Conservation (phyloP, 2,888 invertebrate genomes). For the Caenorhabditis imperialis region DNA sequence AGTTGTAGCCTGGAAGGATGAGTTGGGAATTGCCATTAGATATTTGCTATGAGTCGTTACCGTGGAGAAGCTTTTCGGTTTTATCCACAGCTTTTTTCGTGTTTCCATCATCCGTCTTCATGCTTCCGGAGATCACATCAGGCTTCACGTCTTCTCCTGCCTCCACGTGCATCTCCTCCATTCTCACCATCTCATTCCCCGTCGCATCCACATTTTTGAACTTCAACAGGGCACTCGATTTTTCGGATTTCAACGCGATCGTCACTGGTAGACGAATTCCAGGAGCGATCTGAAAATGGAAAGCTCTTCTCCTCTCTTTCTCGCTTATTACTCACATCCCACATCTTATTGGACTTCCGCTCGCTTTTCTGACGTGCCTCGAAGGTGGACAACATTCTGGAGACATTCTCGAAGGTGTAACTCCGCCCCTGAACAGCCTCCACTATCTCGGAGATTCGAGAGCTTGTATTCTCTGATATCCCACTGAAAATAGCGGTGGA, state of each 20-base stretch:
- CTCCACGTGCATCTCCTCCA: slow-evolving; percentile 38
- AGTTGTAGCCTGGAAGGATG: slow-evolving; percentile 44
- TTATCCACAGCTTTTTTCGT: slow-evolving; percentile 20
- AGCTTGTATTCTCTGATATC: slow-evolving; percentile 15
- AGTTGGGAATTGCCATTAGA: too few relatives aligned
- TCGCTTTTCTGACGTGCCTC: slow-evolving; percentile 21
- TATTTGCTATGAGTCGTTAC: neutral
- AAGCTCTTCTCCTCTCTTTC: neutral
- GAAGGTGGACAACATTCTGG: slow-evolving; percentile 17
- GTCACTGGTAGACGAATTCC: slow-evolving; percentile 50
- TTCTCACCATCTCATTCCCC: slow-evolving; percentile 41
- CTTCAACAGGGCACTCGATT: slow-evolving; percentile 46
- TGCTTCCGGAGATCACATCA: neutral
- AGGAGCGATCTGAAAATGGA: slow-evolving; percentile 41
- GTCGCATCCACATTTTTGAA: slow-evolving; percentile 23
- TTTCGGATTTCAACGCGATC: slow-evolving; percentile 43
- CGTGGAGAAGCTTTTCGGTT: slow-evolving; percentile 8
- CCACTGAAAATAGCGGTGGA: slow-evolving; percentile 8
- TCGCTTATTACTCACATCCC: slow-evolving; percentile 30
- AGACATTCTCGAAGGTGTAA: slow-evolving; percentile 27
- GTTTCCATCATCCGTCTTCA: neutral
- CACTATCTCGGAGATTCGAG: slow-evolving; percentile 4
- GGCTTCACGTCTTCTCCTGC: neutral
- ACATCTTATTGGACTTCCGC: slow-evolving; percentile 32
- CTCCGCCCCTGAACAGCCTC: slow-evolving; percentile 12